These are phyloP conservation scores for Chrysomallon squamiferum DNA, from an alignment of 1,140 invertebrate genomes.

Conservation along the genomic window DNA sequence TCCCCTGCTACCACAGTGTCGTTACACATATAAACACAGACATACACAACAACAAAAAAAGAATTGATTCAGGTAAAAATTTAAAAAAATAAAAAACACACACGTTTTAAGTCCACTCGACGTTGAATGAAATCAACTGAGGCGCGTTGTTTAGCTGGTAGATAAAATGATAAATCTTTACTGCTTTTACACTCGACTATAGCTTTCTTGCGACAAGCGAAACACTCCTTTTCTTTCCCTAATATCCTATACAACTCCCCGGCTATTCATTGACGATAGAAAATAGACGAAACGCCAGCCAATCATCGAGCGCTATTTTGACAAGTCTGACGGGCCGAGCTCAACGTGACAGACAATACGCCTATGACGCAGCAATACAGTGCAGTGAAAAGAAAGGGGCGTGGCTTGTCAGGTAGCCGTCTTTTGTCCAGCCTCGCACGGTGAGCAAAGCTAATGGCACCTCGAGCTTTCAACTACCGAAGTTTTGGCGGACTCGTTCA, in stretches of 20 bases:
- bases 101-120: neutral
- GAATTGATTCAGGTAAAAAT: neutral
- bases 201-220: neutral
- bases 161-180: slow-evolving; percentile 5
- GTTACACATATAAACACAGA: neutral
- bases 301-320: neutral
- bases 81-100: neutral
- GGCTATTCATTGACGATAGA: neutral
- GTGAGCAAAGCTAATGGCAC: slow-evolving; percentile 1
- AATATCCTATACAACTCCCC: slow-evolving; percentile 2
- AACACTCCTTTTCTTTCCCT: slow-evolving; percentile 5
- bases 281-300: neutral
- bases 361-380: neutral
- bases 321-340: neutral
- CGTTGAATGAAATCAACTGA: neutral
- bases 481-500: neutral
- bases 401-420: neutral
- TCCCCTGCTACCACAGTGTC: too few relatives aligned
- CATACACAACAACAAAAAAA: neutral
- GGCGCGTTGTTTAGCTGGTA: neutral
- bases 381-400: neutral
- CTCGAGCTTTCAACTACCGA: neutral
- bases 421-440: neutral
- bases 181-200: neutral
- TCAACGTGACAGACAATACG: slow-evolving; percentile 2